These are phyloP conservation scores for Ctenicera cuprea DNA, from an alignment of 2,888 invertebrate genomes.

Conservation along the genomic window DNA sequence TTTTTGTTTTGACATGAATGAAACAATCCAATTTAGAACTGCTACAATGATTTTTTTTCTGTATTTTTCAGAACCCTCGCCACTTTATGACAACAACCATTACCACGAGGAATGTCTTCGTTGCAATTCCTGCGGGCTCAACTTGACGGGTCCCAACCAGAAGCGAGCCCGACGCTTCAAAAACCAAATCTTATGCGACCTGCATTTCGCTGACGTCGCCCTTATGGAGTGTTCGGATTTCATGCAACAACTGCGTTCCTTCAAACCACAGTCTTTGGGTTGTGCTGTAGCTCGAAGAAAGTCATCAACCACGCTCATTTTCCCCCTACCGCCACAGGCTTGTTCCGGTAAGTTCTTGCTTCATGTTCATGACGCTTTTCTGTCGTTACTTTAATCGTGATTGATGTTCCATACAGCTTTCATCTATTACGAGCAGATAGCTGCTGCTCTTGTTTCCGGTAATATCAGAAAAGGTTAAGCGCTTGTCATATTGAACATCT, in stretches of 20 bases:
- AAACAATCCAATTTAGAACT: too few relatives aligned
- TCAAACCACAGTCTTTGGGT: slow-evolving; percentile 96
- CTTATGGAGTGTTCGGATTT: slow-evolving; percentile 98
- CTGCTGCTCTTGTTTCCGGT: slow-evolving; percentile 32
- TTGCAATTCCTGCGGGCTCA: slow-evolving; percentile 96
- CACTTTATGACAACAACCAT: slow-evolving; percentile 95
- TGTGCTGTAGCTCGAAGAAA: slow-evolving; percentile 96
- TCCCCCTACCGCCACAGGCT: slow-evolving; percentile 94
- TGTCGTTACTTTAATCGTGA: slow-evolving; percentile 27
- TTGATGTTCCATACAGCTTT: slow-evolving; percentile 34
- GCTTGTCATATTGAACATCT: slow-evolving; percentile 41
- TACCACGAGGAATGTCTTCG: slow-evolving; percentile 98
- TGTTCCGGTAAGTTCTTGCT: slow-evolving; percentile 84
- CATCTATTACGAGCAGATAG: slow-evolving; percentile 37
- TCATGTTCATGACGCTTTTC: slow-evolving; percentile 21
- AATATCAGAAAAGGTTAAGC: slow-evolving; percentile 35
- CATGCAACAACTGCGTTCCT: slow-evolving; percentile 96
- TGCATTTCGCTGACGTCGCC: slow-evolving; percentile 97
- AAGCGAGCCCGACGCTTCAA: slow-evolving; percentile 78
- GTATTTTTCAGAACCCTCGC: slow-evolving; percentile 86
- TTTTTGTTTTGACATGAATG: too few relatives aligned
- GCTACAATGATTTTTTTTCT: too few relatives aligned
- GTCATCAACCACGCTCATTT: slow-evolving; percentile 94
- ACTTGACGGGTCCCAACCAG: slow-evolving; percentile 94
- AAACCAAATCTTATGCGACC: slow-evolving; percentile 96